Base-by-base conservation (phyloP, 1,140 invertebrate species). In the Bombus confusus region DNA sequence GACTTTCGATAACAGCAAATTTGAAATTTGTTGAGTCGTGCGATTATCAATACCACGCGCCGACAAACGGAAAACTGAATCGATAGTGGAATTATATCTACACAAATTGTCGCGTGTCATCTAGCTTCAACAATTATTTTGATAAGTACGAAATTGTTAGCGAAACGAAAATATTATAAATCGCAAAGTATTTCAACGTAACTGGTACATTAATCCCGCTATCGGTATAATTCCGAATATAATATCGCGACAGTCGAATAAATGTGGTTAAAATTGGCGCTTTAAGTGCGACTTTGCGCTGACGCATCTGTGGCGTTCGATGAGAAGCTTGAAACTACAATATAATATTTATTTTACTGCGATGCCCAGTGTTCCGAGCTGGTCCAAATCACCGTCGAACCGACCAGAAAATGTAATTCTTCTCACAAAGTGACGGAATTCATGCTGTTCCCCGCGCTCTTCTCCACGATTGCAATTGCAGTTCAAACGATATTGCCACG, bases 381-480 rank as follows among this genome's bases (percentile, higher is more conserved):
- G 4, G 15, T 9, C 2, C 47, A 41, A 41, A 41, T 22, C 22
- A 28, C 12, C 22, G 41, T 8, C 37, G 31, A 59, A 28, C 47
- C 47, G 41, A 31, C 18, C n/a, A 62, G 83, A 73, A 80, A 85
- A 80, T 69, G 68, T 78, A 80, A 81, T 80, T 66, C 59, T 57
- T 81, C 41, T 66, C 15, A 59, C 43, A 66, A 73, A 41, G n/a
- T 64, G 57, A 68, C 41, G 57, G 64, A 77, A 68, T 12, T 12
- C 80, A 79, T 28, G 18, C 41, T 6, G 43, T 59, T 74, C 57
- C 31, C 88, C 69, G 75, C 78, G 52, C 69, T 62, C 68, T 75
- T 80, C 52, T 52, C 18, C 8, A 34, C 79, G 74, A 90, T 86
- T 80, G 78, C 77, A 90, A 78, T 75, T 80, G 71, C 75, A 74